Conservation (phyloP, 2,888 invertebrate species). For the Limnephilus rhombicus region DNA sequence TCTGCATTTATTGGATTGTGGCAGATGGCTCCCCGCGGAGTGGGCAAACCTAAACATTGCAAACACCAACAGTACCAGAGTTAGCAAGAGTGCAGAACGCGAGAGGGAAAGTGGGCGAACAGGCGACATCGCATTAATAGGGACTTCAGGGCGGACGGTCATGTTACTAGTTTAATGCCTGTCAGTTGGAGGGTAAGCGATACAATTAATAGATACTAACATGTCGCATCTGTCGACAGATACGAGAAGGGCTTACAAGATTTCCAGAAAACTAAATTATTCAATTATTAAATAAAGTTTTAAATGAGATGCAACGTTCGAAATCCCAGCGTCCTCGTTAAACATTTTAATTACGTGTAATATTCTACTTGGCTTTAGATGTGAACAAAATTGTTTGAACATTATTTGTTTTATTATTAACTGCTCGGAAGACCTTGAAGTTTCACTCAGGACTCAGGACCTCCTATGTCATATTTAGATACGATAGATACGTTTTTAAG, state of each 20-base stretch:
- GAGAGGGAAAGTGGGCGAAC: conserved; percentile 30
- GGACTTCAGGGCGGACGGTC: neutral
- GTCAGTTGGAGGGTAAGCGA: conserved; percentile 6
- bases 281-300: neutral
- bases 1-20: neutral
- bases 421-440: neutral
- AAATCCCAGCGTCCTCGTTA: neutral
- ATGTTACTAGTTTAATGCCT: conserved; percentile 21
- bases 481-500: neutral
- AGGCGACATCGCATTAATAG: conserved; percentile 31
- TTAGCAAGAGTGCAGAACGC: neutral
- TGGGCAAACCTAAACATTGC: conserved; percentile 19
- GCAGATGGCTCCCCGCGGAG: conserved; percentile 27
- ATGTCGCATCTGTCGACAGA: neutral
- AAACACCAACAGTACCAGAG: neutral
- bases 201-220: neutral
- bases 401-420: neutral
- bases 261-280: neutral
- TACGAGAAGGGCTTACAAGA: conserved; percentile 7
- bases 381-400: neutral
- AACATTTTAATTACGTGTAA: neutral
- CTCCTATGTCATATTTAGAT: neutral
- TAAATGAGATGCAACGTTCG: neutral
- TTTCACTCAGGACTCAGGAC: neutral
- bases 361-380: neutral